phyloP scores from a whole-genome alignment of 2,113 vertebrate species.

The Carassius gibelio region DNA sequence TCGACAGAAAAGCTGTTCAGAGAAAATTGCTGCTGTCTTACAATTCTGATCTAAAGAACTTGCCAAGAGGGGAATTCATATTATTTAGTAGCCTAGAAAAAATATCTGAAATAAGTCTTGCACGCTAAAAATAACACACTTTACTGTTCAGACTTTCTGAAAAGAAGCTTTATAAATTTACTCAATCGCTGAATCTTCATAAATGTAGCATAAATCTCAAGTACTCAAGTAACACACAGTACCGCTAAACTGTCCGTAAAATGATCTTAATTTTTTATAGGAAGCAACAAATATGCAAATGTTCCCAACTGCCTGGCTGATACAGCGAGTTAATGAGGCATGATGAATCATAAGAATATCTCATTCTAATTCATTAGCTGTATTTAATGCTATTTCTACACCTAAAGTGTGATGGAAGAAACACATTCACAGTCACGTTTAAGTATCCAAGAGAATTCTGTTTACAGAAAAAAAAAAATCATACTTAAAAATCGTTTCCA shows the following conservation, averaged over 20 bases:
- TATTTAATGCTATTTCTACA: conserved; percentile 53
- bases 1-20: conserved; percentile 12
- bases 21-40: conserved; percentile 41
- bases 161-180: not conserved
- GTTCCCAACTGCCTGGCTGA: conserved; percentile 38
- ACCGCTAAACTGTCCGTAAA: conserved; percentile 27
- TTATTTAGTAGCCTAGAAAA: conserved; percentile 12
- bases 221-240: not conserved
- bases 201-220: not conserved
- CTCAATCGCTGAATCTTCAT: not conserved
- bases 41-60: conserved; percentile 20
- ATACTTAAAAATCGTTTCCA: not conserved
- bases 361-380: conserved; percentile 52
- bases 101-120: conserved; percentile 1
- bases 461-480: not conserved
- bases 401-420: conserved; percentile 24
- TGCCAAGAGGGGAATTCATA: conserved; percentile 21
- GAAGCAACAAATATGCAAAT: conserved; percentile 54
- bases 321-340: conserved; percentile 53
- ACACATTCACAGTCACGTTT: not conserved
- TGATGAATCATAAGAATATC: conserved; percentile 35
- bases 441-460: not conserved
- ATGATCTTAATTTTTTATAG: conserved; percentile 6
- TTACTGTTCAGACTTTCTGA: not conserved
- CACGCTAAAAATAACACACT: conserved; percentile 15